phyloP scores from a whole-genome alignment of 2,113 vertebrate species.

The Lagopus muta region DNA sequence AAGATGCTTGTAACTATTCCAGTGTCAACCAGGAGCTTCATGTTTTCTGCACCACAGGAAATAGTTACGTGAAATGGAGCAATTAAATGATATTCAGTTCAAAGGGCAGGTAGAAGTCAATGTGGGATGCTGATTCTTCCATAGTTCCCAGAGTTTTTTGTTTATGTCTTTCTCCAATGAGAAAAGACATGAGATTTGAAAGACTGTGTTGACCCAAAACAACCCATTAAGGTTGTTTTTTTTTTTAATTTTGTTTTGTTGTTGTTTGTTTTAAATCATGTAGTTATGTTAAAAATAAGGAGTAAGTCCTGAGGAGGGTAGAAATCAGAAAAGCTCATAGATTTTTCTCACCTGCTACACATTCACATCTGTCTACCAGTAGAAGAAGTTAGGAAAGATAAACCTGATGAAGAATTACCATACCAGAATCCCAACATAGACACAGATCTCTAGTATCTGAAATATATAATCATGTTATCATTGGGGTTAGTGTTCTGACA shows the following conservation, averaged over 20 bases:
- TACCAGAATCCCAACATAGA: not conserved
- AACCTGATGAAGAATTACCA: not conserved
- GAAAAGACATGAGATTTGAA: too few relatives aligned
- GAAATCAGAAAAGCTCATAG: not conserved
- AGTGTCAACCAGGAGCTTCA: not conserved
- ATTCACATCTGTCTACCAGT: not conserved
- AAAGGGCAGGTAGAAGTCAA: too few relatives aligned
- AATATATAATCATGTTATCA: not conserved
- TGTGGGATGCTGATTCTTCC: too few relatives aligned
- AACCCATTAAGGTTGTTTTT: not conserved
- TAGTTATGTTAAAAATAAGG: not conserved
- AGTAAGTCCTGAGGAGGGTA: not conserved
- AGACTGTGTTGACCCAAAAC: too few relatives aligned
- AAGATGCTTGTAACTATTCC: rapidly evolving
- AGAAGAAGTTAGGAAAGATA: not conserved
- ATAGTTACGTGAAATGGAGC: not conserved
- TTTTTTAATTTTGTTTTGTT: not conserved
- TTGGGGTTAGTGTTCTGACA: not conserved
- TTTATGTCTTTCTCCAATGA: too few relatives aligned
- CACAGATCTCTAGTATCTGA: not conserved
- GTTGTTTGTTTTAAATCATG: not conserved
- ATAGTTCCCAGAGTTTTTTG: too few relatives aligned
- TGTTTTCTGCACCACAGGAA: not conserved
- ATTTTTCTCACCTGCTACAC: not conserved
- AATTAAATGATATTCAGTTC: not conserved